These are phyloP conservation scores for Microcaecilia unicolor DNA, from an alignment of 2,797 vertebrate species.

Conservation along the genomic window DNA sequence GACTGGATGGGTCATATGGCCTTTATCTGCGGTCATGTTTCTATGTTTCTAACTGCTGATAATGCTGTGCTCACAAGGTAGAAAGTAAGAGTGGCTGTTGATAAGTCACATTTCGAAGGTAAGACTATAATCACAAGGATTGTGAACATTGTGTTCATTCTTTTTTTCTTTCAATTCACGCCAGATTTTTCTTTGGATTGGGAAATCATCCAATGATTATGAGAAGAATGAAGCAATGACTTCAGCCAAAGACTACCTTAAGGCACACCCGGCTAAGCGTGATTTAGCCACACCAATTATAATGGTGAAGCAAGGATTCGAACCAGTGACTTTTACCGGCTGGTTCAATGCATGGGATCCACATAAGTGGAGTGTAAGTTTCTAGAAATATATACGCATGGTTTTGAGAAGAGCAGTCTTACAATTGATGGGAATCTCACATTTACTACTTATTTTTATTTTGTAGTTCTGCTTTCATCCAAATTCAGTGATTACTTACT, in stretches of 20 bases:
- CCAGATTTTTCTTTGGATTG: conserved; percentile 83
- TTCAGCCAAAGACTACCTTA: conserved; percentile 67
- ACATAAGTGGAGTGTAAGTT: conserved; percentile 84
- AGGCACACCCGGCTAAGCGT: conserved; percentile 69
- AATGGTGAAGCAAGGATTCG: conserved; percentile 71
- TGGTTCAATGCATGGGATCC: conserved; percentile 88
- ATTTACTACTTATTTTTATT: not conserved
- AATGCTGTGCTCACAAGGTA: too few relatives aligned
- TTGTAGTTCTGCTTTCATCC: not conserved
- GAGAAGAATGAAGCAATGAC: conserved; percentile 68
- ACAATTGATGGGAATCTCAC: too few relatives aligned
- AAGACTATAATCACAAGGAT: too few relatives aligned
- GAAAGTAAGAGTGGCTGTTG: too few relatives aligned
- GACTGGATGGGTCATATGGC: too few relatives aligned
- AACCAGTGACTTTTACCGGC: conserved; percentile 81
- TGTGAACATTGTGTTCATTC: too few relatives aligned
- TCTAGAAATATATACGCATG: not conserved
- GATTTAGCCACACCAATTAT: conserved; percentile 67
- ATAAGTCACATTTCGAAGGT: too few relatives aligned
- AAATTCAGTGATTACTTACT: fast-evolving
- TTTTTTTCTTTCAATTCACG: not conserved
- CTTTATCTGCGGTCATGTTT: too few relatives aligned
- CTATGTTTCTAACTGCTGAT: too few relatives aligned
- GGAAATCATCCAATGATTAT: conserved; percentile 60
- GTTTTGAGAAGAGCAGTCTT: too few relatives aligned